Percentiles rank a stretch among this genome's conserved stretches.
phyloP scores from a whole-genome alignment of 2,888 invertebrate genomes.

The Lissonota sp. region DNA sequence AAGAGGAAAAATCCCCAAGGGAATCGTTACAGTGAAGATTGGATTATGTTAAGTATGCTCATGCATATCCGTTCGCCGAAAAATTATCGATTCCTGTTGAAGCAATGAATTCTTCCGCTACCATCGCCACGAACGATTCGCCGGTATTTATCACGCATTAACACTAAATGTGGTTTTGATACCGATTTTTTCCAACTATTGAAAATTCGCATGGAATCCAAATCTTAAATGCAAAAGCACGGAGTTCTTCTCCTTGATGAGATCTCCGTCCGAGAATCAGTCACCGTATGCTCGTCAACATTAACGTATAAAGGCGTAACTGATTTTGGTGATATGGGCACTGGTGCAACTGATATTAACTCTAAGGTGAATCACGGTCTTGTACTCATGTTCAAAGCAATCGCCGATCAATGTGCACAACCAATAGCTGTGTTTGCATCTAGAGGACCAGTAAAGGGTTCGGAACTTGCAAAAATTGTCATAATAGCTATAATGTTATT shows the following conservation, averaged over 20 bases:
- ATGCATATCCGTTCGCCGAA: no score
- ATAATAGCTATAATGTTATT: constrained; percentile 58
- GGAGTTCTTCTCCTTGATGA: constrained; percentile 55
- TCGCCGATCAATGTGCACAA: constrained; percentile 55
- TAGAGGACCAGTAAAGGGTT: constrained; percentile 35
- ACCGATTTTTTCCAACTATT: constrained; percentile 32
- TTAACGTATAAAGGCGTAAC: constrained; percentile 35
- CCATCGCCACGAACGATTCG: no score
- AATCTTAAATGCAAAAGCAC: constrained; percentile 47
- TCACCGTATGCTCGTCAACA: constrained; percentile 37
- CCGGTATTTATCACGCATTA: constrained; percentile 42
- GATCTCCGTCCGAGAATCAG: constrained; percentile 47
- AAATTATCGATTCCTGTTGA: no score
- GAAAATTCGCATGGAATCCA: constrained; percentile 34
- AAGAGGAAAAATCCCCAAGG: no score
- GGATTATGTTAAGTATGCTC: no score
- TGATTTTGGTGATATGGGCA: constrained; percentile 42
- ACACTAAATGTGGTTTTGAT: constrained; percentile 57
- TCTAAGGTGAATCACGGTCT: constrained; percentile 54
- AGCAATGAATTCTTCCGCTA: no score
- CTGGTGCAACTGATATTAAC: constrained; percentile 13
- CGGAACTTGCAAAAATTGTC: constrained; percentile 45
- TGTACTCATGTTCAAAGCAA: constrained; percentile 64
- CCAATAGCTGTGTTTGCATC: constrained; percentile 63
- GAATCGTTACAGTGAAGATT: no score